phyloP scores from a whole-genome alignment of 2,113 vertebrate species.

The Sinocyclocheilus anophthalmus region DNA sequence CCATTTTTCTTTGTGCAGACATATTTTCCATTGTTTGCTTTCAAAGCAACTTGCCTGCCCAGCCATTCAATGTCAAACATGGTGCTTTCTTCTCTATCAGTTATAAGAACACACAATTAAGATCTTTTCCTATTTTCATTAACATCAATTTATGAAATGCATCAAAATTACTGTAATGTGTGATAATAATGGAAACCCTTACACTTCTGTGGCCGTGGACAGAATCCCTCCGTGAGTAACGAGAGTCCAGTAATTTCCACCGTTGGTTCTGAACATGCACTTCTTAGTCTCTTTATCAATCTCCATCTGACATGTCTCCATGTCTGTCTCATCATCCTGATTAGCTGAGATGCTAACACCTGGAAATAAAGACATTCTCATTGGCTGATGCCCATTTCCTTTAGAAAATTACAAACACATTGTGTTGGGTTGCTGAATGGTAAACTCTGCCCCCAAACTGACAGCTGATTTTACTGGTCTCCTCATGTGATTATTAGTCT shows the following conservation, averaged over 20 bases:
- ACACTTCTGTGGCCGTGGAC: conserved; percentile 89
- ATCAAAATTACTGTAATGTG: background rate
- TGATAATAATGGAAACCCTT: conserved; percentile 60
- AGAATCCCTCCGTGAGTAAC: conserved; percentile 92
- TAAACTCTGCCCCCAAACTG: background rate
- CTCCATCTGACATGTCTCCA: conserved; percentile 97
- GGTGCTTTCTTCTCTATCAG: conserved; percentile 78
- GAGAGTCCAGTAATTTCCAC: conserved; percentile 91
- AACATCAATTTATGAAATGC: background rate
- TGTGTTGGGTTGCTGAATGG: too few species aligned
- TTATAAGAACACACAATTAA: background rate
- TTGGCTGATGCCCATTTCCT: background rate
- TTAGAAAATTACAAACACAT: background rate
- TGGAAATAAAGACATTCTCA: conserved; percentile 59
- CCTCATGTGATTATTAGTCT: background rate
- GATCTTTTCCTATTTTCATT: background rate
- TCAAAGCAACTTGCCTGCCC: conserved; percentile 86
- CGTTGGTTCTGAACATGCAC: conserved; percentile 88
- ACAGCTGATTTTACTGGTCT: background rate
- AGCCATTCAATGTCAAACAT: conserved; percentile 97
- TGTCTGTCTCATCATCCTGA: conserved; percentile 92
- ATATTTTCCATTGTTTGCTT: conserved; percentile 91
- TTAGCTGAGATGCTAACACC: conserved; percentile 95
- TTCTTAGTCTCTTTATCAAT: conserved; percentile 88
- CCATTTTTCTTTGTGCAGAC: conserved; percentile 96